Conservation (phyloP, 2,888 invertebrate genomes). For the Acrobeloides nanus region DNA sequence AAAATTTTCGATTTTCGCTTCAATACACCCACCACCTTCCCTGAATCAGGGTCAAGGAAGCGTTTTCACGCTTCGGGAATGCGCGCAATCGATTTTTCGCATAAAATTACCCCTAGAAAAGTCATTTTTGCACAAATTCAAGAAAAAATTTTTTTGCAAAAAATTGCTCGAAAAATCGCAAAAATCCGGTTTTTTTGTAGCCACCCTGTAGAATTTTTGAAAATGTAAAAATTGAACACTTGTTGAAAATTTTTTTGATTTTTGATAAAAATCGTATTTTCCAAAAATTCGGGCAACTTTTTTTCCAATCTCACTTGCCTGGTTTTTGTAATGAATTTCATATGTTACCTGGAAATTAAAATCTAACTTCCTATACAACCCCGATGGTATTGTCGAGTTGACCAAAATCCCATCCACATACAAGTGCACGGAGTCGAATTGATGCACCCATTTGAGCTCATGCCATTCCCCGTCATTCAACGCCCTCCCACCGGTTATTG, state of each 20-base stretch:
- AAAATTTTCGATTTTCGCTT: too few relatives aligned
- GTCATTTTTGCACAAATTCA: too few relatives aligned
- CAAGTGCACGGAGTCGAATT: slow-evolving; percentile 48
- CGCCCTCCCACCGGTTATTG: slow-evolving; percentile 43
- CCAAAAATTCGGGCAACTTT: slow-evolving; percentile 39
- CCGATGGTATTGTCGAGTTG: slow-evolving; percentile 45
- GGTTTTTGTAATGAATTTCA: slow-evolving; percentile 44
- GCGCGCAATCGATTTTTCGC: too few relatives aligned
- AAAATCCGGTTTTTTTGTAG: too few relatives aligned
- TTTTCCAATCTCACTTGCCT: slow-evolving; percentile 37
- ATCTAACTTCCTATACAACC: slow-evolving; percentile 51
- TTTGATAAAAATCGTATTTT: slow-evolving; percentile 19
- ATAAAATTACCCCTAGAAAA: too few relatives aligned
- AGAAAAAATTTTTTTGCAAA: too few relatives aligned
- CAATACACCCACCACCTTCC: too few relatives aligned
- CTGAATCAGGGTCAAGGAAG: too few relatives aligned
- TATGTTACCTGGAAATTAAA: slow-evolving; percentile 47
- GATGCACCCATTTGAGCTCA: slow-evolving; percentile 48
- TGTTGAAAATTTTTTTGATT: not conserved
- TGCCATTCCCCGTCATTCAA: slow-evolving; percentile 51
- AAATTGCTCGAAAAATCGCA: too few relatives aligned
- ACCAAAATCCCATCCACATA: slow-evolving; percentile 42
- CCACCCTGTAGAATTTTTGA: too few relatives aligned
- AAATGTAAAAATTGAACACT: not conserved
- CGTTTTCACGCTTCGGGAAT: too few relatives aligned